Evolutionary conservation across 2,888 invertebrate genomes (phyloP).

Genomic region (Aphrophora alni): DNA sequence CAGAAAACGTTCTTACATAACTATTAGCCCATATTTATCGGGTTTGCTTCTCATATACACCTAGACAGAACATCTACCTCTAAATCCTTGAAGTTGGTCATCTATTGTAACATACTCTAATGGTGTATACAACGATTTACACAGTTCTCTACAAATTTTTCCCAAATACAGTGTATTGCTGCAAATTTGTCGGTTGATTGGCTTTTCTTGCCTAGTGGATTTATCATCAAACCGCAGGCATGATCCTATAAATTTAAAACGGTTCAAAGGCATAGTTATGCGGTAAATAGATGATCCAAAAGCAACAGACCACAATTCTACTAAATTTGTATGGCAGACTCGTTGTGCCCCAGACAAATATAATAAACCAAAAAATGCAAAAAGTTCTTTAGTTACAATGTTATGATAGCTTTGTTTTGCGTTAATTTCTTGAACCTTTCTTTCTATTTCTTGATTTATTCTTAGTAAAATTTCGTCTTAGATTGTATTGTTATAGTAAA

Average conservation of each 20-base stretch:
- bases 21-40: slow-evolving; percentile 41
- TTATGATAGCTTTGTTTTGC: slow-evolving; percentile 22
- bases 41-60: slow-evolving; percentile 39
- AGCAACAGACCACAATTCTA: slow-evolving; percentile 35
- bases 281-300: slow-evolving; percentile 31
- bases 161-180: slow-evolving; percentile 43
- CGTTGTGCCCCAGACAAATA: slow-evolving; percentile 13
- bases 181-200: slow-evolving; percentile 37
- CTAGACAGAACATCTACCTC: background rate
- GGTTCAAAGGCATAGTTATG: slow-evolving; percentile 34
- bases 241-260: slow-evolving; percentile 39
- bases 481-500: background rate
- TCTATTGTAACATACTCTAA: slow-evolving; percentile 30
- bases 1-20: slow-evolving; percentile 27
- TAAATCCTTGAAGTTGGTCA: slow-evolving; percentile 40
- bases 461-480: background rate
- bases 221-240: slow-evolving; percentile 41
- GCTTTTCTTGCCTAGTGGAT: slow-evolving; percentile 24
- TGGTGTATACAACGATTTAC: slow-evolving; percentile 38
- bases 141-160: slow-evolving; percentile 34
- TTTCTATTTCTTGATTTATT: background rate
- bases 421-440: background rate
- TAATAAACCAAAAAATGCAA: slow-evolving; percentile 24
- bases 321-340: slow-evolving; percentile 26
- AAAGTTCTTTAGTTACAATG: slow-evolving; percentile 4